These are phyloP conservation scores for Trichogramma dendrolimi DNA, from an alignment of 2,888 invertebrate genomes.

Conservation along the genomic window DNA sequence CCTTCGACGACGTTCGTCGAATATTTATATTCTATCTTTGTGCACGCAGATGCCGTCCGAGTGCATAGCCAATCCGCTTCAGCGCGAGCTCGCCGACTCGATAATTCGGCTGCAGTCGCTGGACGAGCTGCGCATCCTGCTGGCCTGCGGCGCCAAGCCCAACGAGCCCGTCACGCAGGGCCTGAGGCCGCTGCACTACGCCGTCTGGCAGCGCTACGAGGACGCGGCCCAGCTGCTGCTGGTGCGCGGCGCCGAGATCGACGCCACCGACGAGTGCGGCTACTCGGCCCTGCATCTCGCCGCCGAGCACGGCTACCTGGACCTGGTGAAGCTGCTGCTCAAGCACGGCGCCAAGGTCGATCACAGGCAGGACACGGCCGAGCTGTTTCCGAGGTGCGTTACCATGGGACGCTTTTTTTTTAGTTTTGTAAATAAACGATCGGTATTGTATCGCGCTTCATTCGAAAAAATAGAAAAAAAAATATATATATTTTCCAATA, in stretches of 20 bases:
- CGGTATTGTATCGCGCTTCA: conserved; percentile 1
- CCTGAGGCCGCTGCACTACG: conserved; percentile 84
- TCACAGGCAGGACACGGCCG: conserved; percentile 69
- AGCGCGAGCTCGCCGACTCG: conserved; percentile 83
- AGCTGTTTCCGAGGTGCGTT: conserved; percentile 60
- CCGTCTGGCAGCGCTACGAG: conserved; percentile 75
- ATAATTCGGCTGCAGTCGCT: conserved; percentile 83
- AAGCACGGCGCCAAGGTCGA: conserved; percentile 77
- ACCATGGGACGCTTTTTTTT: not conserved
- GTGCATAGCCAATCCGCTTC: conserved; percentile 69
- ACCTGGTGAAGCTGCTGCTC: conserved; percentile 68
- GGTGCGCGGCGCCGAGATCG: conserved; percentile 76
- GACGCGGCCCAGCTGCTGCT: conserved; percentile 78
- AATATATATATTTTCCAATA: not conserved
- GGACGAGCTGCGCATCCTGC: conserved; percentile 79
- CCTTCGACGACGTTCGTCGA: no score
- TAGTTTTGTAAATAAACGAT: not conserved
- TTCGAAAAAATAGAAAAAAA: no score
- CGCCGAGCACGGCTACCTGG: conserved; percentile 77
- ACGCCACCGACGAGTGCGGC: conserved; percentile 83
- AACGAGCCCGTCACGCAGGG: conserved; percentile 82
- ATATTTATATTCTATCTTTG: no score
- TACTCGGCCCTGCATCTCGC: conserved; percentile 87
- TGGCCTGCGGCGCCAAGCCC: conserved; percentile 82
- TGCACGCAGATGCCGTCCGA: conserved; percentile 64